Evolutionary conservation across 2,888 invertebrate species (phyloP).

Genomic region (Galeopsomyia nigrocyanea): DNA sequence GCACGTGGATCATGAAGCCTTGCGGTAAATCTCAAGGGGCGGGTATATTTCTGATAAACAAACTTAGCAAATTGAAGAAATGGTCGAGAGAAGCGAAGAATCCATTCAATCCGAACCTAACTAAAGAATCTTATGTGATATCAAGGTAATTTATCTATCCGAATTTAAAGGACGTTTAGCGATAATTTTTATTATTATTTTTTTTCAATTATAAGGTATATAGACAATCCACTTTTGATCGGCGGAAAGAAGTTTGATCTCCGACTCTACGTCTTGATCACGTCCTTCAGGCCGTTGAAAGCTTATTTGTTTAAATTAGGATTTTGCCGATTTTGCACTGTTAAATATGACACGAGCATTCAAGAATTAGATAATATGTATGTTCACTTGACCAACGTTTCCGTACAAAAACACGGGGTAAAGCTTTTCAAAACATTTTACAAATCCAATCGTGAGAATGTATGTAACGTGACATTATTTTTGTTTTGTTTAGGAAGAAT

Average conservation of each 20-base stretch:
- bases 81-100: slow-evolving; percentile 91
- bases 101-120: slow-evolving; percentile 85
- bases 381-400: slow-evolving; percentile 95
- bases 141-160: slow-evolving; percentile 75
- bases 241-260: slow-evolving; percentile 97
- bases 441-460: neutral
- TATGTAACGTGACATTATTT: no score
- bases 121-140: slow-evolving; percentile 94
- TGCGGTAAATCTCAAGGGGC: slow-evolving; percentile 94
- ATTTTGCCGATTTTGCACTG: slow-evolving; percentile 96
- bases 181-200: neutral
- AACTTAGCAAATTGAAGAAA: slow-evolving; percentile 91
- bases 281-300: slow-evolving; percentile 93
- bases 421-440: slow-evolving; percentile 43
- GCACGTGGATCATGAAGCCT: slow-evolving; percentile 98
- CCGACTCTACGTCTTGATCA: slow-evolving; percentile 91
- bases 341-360: slow-evolving; percentile 92
- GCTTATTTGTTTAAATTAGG: slow-evolving; percentile 93
- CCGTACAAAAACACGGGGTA: slow-evolving; percentile 97
- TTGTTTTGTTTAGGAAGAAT: slow-evolving; percentile 78
- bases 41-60: slow-evolving; percentile 97
- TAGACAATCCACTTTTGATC: slow-evolving; percentile 93
- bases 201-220: slow-evolving; percentile 75
- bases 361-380: slow-evolving; percentile 93
- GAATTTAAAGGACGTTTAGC: neutral